These are phyloP conservation scores for Trissonchulus sp. DNA, from an alignment of 2,888 invertebrate genomes.

Conservation along the genomic window DNA sequence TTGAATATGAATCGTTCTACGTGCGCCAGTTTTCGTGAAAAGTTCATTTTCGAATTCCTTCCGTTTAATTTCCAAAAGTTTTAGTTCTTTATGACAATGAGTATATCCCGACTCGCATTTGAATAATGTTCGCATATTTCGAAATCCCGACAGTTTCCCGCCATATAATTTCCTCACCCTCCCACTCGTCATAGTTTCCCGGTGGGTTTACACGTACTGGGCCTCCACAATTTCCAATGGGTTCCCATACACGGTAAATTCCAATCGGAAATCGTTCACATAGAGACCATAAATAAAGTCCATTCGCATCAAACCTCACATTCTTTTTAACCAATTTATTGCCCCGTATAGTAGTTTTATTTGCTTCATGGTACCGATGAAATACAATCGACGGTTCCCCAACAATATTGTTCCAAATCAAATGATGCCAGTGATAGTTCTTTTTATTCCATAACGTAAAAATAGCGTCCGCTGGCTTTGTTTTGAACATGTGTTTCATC, in stretches of 20 bases:
- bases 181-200: no score
- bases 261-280: neutral
- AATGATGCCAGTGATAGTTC: neutral
- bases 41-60: neutral
- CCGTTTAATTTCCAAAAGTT: neutral
- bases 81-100: neutral
- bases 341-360: neutral
- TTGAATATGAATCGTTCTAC: neutral
- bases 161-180: no score
- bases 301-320: neutral
- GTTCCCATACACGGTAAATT: neutral
- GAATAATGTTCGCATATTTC: no score
- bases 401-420: neutral
- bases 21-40: neutral
- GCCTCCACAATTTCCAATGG: no score
- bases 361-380: neutral
- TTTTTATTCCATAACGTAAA: neutral
- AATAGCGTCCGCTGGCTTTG: slow-evolving; percentile 13
- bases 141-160: no score
- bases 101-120: neutral
- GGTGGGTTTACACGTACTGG: no score
- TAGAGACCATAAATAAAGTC: neutral
- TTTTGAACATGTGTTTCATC: slow-evolving; percentile 34
- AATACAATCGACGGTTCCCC: neutral
- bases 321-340: neutral